Base-by-base conservation (phyloP, 2,113 vertebrate species). In the Podarcis muralis region DNA sequence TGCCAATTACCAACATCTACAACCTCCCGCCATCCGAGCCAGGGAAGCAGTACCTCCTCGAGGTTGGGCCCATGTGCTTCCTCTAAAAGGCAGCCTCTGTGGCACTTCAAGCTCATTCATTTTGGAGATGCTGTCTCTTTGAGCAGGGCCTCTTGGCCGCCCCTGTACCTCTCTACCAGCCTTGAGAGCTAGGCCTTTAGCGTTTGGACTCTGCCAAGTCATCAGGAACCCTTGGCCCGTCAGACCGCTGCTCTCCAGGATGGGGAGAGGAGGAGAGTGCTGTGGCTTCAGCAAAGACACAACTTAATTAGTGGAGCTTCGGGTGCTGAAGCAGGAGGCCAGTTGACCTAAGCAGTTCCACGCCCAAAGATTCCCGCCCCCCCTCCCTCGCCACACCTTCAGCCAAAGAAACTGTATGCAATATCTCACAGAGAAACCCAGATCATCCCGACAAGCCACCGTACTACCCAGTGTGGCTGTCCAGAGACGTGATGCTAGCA, bases 61-160 rank as follows among this genome's bases (percentile, higher is more conserved):
- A 99, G 96, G 98, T 99, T 0, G 98, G 98, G 93, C 98, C 98
- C 0, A 98, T 98, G 0, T 99, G 99, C 96, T 99, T 99, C 96
- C 96, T 99, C 90, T 99, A 97, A 98, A 89, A 84, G 89, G 88
- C 68, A 93, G 94, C 77, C 4, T 79, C 91, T 3, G 74, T 69
- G 27, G 2, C 89, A 90, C 91, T 93, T 89, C 79, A 22, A 89
- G 92, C 97, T 95, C 35, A 6, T 35, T 79, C 88, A 82, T 65
- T 87, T 0, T 59, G 82, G 90, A 72, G 68, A 74, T 5, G 88
- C 93, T 65, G 5, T 71, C 68, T 53, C 82, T 93, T 27, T 0
- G 3, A 83, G 53, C 90, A 84, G 90, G 90, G 75, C 92, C 90
- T 88, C 1, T 15, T 43, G 2, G 12, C 25, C 30, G 12, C 37